Conservation (phyloP, 2,797 vertebrate species). For the Spondyliosoma cantharus region DNA sequence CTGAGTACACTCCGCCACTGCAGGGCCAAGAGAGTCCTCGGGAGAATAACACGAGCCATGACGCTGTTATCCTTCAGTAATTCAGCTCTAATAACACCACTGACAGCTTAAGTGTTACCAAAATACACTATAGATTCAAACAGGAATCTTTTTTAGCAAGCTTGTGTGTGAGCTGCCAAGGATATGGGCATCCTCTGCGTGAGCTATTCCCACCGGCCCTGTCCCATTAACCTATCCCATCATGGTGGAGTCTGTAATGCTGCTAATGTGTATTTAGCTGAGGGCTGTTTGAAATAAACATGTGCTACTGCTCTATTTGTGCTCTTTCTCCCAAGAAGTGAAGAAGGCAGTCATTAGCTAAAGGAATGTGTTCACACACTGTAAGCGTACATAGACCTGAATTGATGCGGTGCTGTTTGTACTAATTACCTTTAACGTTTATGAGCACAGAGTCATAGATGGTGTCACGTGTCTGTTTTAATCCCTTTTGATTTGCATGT, state of each 20-base stretch:
- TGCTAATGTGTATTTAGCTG: conserved; percentile 74
- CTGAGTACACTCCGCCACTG: conserved; percentile 27
- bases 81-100: conserved; percentile 48
- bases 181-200: conserved; percentile 59
- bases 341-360: conserved; percentile 47
- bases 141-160: conserved; percentile 27
- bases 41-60: conserved; percentile 20
- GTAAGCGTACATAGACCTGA: conserved; percentile 21
- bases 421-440: neutral
- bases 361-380: conserved; percentile 40
- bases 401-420: conserved; percentile 14
- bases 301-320: conserved; percentile 70
- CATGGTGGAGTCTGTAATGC: conserved; percentile 57
- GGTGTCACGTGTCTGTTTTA: neutral
- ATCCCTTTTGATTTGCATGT: neutral
- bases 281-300: conserved; percentile 78
- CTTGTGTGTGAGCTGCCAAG: conserved; percentile 47
- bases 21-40: conserved; percentile 24
- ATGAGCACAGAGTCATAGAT: conserved; percentile 3
- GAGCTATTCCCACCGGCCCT: conserved; percentile 63
- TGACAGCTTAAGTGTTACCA: conserved; percentile 46
- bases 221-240: conserved; percentile 77
- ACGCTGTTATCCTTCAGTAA: conserved; percentile 29
- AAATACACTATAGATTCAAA: conserved; percentile 48
- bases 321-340: conserved; percentile 50